Percentiles rank a stretch among this genome's conserved stretches.
Evolutionary conservation across 1,140 invertebrate species (phyloP).

Genomic region (Brachionus plicatilis): DNA sequence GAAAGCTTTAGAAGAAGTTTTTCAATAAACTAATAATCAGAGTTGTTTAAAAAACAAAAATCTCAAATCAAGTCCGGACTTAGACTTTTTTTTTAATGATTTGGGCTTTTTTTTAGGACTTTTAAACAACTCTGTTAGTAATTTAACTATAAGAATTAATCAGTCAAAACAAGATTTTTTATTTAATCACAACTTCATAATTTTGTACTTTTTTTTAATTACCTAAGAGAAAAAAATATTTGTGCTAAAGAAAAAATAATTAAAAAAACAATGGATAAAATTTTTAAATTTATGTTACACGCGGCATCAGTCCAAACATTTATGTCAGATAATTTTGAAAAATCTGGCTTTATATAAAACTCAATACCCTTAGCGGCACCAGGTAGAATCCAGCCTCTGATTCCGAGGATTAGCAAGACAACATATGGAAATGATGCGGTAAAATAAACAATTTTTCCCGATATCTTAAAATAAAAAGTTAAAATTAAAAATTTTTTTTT

Average conservation of each 20-base stretch:
- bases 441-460: conserved; percentile 77
- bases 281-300: conserved; percentile 51
- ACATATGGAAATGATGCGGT: conserved; percentile 91
- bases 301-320: conserved; percentile 77
- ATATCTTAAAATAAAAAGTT: conserved; percentile 59
- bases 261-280: background rate
- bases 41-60: no score
- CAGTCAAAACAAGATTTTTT: no score
- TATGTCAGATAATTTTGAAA: conserved; percentile 6
- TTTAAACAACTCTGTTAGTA: no score
- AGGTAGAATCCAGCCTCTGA: conserved; percentile 79
- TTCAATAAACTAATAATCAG: no score
- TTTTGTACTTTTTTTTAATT: background rate
- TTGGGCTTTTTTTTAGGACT: no score
- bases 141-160: no score
- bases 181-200: no score
- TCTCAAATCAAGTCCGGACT: no score
- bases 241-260: background rate
- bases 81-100: no score
- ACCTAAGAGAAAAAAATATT: conserved; percentile 39
- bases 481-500: background rate
- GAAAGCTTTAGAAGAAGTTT: no score
- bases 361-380: conserved; percentile 45
- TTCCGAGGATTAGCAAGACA: conserved; percentile 75
- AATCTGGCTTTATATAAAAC: conserved; percentile 47